These are phyloP conservation scores for Pemphigus obesinymphae DNA, from an alignment of 1,140 invertebrate species.

Conservation along the genomic window DNA sequence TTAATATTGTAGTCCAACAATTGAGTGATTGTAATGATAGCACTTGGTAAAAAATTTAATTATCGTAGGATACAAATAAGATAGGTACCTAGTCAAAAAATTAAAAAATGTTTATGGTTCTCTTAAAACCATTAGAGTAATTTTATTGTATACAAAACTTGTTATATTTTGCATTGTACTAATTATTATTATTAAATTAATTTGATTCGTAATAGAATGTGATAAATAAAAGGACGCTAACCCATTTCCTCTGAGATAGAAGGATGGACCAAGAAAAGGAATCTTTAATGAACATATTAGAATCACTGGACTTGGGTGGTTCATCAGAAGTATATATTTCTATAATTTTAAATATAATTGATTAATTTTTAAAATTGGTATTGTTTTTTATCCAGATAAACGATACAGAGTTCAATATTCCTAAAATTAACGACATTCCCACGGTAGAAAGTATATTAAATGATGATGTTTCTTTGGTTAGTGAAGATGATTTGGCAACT, in stretches of 20 bases:
- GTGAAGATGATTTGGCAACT: slow-evolving; percentile 54
- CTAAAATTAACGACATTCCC: slow-evolving; percentile 68
- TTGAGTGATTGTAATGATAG: too few relatives aligned
- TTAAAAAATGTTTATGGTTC: too few relatives aligned
- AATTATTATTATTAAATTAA: background rate
- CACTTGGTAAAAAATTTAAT: too few relatives aligned
- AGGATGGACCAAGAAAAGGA: slow-evolving; percentile 6
- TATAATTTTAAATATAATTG: background rate
- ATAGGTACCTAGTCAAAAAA: too few relatives aligned
- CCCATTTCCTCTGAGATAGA: background rate
- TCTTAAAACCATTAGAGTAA: too few relatives aligned
- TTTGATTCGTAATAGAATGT: background rate
- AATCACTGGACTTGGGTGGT: background rate
- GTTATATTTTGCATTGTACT: too few relatives aligned
- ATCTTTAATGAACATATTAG: slow-evolving; percentile 4
- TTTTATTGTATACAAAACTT: too few relatives aligned
- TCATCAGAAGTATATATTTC: slow-evolving; percentile 11
- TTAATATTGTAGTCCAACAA: too few relatives aligned
- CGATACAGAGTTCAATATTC: slow-evolving; percentile 78
- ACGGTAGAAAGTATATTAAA: slow-evolving; percentile 80
- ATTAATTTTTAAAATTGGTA: background rate
- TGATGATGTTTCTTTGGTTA: slow-evolving; percentile 61
- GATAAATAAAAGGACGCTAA: background rate
- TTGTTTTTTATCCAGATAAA: slow-evolving; percentile 58
- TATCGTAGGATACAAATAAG: too few relatives aligned